These are phyloP conservation scores for Danaus plexippus DNA, from an alignment of 1,140 invertebrate genomes.

Conservation along the genomic window DNA sequence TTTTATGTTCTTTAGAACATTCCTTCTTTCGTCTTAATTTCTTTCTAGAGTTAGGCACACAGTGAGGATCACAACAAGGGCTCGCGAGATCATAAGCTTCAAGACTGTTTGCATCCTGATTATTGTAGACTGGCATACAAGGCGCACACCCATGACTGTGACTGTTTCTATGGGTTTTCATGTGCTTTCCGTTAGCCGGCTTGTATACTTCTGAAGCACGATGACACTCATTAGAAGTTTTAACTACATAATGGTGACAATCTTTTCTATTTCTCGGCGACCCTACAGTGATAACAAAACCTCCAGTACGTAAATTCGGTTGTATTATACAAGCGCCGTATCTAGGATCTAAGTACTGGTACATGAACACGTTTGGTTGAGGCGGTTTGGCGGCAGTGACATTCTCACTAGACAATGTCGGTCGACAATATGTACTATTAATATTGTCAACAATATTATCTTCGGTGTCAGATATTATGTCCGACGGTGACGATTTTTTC, in stretches of 20 bases:
- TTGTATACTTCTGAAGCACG: conserved; percentile 44
- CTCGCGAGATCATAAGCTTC: conserved; percentile 88
- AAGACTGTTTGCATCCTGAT: conserved; percentile 80
- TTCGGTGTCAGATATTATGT: conserved; percentile 58
- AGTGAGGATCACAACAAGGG: conserved; percentile 87
- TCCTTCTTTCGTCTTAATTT: conserved; percentile 76
- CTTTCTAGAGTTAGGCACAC: conserved; percentile 81
- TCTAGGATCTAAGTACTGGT: conserved; percentile 79
- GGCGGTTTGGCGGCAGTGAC: conserved; percentile 73
- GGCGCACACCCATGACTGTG: conserved; percentile 82
- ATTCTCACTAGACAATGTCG: conserved; percentile 81
- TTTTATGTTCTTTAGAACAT: conserved; percentile 74
- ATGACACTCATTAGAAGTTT: conserved; percentile 71
- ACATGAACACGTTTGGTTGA: conserved; percentile 75
- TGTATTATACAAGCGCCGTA: conserved; percentile 78
- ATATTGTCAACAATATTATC: conserved; percentile 50
- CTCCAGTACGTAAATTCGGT: conserved; percentile 74
- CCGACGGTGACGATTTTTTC: conserved; percentile 74
- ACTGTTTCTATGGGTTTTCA: conserved; percentile 46
- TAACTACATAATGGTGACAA: conserved; percentile 77
- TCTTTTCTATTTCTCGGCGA: conserved; percentile 76
- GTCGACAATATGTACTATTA: conserved; percentile 72
- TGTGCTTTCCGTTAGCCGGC: conserved; percentile 40
- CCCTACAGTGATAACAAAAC: conserved; percentile 78
- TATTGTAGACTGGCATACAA: conserved; percentile 77